Conservation (phyloP, 2,888 invertebrate species). For the Gandaritis pyraliata region DNA sequence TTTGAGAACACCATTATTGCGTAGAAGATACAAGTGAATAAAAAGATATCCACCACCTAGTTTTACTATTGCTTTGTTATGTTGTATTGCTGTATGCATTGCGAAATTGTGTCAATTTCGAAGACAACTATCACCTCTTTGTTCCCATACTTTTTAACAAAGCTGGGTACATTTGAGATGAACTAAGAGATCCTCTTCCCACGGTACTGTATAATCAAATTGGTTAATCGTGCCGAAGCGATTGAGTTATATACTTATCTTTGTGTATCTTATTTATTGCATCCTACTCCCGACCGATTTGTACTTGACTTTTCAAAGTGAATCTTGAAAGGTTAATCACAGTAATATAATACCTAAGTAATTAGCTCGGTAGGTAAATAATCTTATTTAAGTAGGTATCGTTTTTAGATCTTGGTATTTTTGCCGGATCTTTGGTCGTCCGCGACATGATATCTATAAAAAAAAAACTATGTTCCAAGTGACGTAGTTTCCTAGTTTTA, state of each 20-base stretch:
- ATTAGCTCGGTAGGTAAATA: too few relatives aligned
- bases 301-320: conserved; percentile 30
- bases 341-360: not conserved
- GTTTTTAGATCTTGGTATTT: too few relatives aligned
- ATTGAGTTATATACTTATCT: conserved; percentile 19
- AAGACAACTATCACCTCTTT: not conserved
- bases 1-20: not conserved
- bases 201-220: conserved; percentile 28
- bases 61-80: not conserved
- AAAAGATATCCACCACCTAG: not conserved
- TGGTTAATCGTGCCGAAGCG: conserved; percentile 30
- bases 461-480: too few relatives aligned
- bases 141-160: conserved; percentile 18
- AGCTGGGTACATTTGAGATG: conserved; percentile 3
- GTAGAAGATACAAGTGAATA: not conserved
- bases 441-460: too few relatives aligned
- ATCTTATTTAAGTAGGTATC: too few relatives aligned
- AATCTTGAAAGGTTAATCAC: not conserved
- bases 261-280: conserved; percentile 28
- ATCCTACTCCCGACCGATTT: conserved; percentile 30
- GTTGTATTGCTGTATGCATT: conserved; percentile 2
- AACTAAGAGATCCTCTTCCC: conserved; percentile 23
- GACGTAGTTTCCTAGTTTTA: too few relatives aligned
- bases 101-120: conserved; percentile 8
- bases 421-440: too few relatives aligned